Base-by-base conservation (phyloP, 2,113 vertebrate species). In the Monopterus albus region DNA sequence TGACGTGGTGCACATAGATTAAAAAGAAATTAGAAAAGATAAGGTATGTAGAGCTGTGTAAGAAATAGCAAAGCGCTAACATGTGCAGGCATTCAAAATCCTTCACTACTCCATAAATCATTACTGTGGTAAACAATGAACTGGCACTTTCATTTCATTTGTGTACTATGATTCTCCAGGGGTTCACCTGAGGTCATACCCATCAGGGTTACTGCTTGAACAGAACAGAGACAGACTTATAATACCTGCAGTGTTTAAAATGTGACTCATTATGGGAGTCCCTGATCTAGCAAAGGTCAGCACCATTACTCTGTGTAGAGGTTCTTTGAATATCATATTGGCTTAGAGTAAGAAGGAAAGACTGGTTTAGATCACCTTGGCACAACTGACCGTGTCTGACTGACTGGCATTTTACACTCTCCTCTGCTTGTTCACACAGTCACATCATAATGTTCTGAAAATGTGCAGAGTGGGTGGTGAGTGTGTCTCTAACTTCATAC, bases 371-470 rank as follows among this genome's bases (percentile, higher is more conserved):
- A 57, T 74, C 42, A 39, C 17, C 49, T 63, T 38, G 2, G 26
- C 29, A 55, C 12, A 51, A 52, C 13, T 52, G 61, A 78, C 65
- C 6, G 36, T 36, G 39, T 42, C 58, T 4, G 28, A 31, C 38
- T 77, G 40, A 70, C 21, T 62, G 79, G 31, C 25, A 23, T 61
- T 65, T 66, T 39, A 62, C 28, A 38, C 39, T 40, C 42, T 59
- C 50, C 47, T 58, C 49, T 69, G 38, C 68, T 56, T 62, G 17
- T 72, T 69, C 50, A 49, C 70, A 47, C 55, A 75, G 21, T 72
- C 55, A 47, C 42, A 43, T 61, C 53, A 58, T 79, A 69, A 61
- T 70, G 62, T 51, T 65, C 56, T 60, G 47, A 62, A 67, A 71
- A 55, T 51, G 38, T 57, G 46, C n/a, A 50, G 39, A 69, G 45